Conservation (phyloP, 2,797 vertebrate species). For the Ctenopoma multispine region DNA sequence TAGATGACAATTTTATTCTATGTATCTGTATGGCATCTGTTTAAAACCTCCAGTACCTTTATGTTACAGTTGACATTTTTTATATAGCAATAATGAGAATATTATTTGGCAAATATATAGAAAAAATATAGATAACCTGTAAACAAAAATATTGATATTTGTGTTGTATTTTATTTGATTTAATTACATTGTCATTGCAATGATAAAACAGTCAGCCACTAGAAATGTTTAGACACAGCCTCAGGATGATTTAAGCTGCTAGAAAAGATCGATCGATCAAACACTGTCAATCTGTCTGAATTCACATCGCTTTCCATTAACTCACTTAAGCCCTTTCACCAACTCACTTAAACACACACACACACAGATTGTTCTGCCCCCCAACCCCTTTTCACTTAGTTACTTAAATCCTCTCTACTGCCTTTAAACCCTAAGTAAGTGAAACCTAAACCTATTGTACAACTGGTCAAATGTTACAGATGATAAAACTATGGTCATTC, state of each 20-base stretch:
- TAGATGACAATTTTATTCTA: conserved; percentile 15
- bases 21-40: not conserved
- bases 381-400: conserved; percentile 44
- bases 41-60: not conserved
- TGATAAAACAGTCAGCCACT: conserved; percentile 34
- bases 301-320: conserved; percentile 69
- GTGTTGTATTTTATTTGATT: not conserved
- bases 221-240: conserved; percentile 48
- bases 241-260: conserved; percentile 56
- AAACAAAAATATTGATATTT: not conserved
- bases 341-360: conserved; percentile 12
- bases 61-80: conserved; percentile 1
- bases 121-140: conserved; percentile 2
- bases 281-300: conserved; percentile 67
- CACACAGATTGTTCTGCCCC: conserved; percentile 6
- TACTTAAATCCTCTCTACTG: conserved; percentile 59
- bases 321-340: conserved; percentile 57
- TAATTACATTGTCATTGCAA: conserved; percentile 31
- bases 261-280: conserved; percentile 66
- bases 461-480: conserved; percentile 47
- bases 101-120: not conserved
- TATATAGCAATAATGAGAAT: not conserved
- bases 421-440: conserved; percentile 56
- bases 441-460: conserved; percentile 53
- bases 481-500: conserved; percentile 33